phyloP scores from a whole-genome alignment of 1,140 invertebrate species.

The Drosophila suzukii region DNA sequence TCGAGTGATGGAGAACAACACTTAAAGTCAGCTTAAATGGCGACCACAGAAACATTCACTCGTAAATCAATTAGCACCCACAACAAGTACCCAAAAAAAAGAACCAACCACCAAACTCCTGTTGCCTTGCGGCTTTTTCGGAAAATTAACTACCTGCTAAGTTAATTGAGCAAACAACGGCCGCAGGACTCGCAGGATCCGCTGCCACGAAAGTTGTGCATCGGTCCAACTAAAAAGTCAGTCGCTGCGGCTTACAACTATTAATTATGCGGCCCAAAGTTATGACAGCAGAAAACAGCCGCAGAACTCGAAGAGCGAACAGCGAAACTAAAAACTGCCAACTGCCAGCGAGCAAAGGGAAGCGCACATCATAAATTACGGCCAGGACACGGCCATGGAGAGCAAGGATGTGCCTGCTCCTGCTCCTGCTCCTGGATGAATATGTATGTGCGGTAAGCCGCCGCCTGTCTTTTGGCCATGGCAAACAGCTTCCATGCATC shows the following conservation, averaged over 20 bases:
- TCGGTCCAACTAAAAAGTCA: conserved; percentile 67
- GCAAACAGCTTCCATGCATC: conserved; percentile 81
- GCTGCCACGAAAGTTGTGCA: conserved; percentile 68
- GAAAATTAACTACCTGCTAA: conserved; percentile 83
- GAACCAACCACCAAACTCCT: conserved; percentile 2
- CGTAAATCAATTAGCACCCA: conserved; percentile 74
- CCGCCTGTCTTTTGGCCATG: conserved; percentile 72
- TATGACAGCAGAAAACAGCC: conserved; percentile 82
- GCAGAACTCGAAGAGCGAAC: conserved; percentile 48
- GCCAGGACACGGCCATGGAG: conserved; percentile 71
- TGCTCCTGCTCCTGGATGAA: conserved; percentile 11
- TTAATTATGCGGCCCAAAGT: conserved; percentile 79
- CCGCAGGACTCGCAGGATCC: conserved; percentile 24
- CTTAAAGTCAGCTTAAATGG: conserved; percentile 39
- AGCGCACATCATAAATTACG: conserved; percentile 81
- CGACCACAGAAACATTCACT: conserved; percentile 28
- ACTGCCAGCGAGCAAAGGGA: conserved; percentile 58
- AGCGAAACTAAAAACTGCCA: conserved; percentile 68
- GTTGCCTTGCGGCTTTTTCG: conserved; percentile 50
- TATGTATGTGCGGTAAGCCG: conserved; percentile 57
- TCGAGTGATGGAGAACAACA: conserved; percentile 11
- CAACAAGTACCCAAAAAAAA: conserved; percentile 21
- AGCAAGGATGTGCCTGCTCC: conserved; percentile 49
- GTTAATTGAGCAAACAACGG: conserved; percentile 81
- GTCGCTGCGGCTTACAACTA: conserved; percentile 69